Conservation (phyloP, 2,888 invertebrate species). For the Sinohyriopsis cumingii region DNA sequence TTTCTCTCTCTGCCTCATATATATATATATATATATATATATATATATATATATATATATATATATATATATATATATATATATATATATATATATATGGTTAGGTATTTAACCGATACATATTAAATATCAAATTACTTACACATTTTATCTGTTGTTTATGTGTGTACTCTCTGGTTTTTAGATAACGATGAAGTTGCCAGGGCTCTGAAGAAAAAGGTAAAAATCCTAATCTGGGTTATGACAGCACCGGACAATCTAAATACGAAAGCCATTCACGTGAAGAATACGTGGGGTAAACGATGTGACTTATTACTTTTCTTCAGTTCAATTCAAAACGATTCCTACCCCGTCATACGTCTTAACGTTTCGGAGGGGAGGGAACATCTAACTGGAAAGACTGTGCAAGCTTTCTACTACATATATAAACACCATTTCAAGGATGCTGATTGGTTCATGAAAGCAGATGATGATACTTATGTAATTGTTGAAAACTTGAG, state of each 20-base stretch:
- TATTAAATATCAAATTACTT: too few relatives aligned
- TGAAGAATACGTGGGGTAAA: conserved; percentile 95
- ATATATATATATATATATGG: too few relatives aligned
- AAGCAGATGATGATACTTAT: conserved; percentile 98
- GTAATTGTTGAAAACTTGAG: conserved; percentile 95
- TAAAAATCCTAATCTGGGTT: conserved; percentile 94
- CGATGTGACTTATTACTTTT: conserved; percentile 77
- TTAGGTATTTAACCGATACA: too few relatives aligned
- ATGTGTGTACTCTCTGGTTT: neutral
- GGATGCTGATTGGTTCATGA: conserved; percentile 96
- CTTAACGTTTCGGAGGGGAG: conserved; percentile 90
- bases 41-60: too few relatives aligned
- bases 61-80: too few relatives aligned
- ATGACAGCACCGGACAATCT: conserved; percentile 95
- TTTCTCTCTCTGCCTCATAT: too few relatives aligned
- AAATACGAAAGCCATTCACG: conserved; percentile 88
- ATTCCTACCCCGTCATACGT: conserved; percentile 81
- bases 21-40: too few relatives aligned
- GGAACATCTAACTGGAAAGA: conserved; percentile 95
- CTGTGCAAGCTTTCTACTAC: conserved; percentile 92
- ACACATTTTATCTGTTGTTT: too few relatives aligned
- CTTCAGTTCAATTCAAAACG: conserved; percentile 76
- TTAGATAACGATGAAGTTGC: conserved; percentile 53
- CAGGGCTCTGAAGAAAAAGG: conserved; percentile 79
- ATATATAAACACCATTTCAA: conserved; percentile 86